A percentile compares a stretch with the other conserved stretches of the same genome.
phyloP scores from a whole-genome alignment of 2,113 vertebrate species.

The Nesogale talazaci region DNA sequence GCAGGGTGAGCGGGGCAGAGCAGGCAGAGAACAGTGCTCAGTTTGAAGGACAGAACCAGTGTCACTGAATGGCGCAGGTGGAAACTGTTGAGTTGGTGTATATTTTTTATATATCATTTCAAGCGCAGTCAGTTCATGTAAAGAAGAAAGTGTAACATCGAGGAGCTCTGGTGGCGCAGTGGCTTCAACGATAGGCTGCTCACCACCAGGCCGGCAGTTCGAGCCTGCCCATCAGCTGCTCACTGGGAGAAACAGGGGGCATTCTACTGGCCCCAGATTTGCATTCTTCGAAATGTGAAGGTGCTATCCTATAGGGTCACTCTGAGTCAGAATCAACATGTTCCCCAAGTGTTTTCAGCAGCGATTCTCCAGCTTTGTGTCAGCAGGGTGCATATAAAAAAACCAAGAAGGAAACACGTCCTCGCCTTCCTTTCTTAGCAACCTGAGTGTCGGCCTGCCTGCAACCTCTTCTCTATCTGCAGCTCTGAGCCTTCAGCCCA shows the following conservation, averaged over 20 bases:
- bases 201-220: too few species aligned
- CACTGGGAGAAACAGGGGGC: too few species aligned
- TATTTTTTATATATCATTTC: neutral
- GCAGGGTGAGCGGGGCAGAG: too few species aligned
- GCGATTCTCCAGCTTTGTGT: too few species aligned
- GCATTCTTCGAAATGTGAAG: too few species aligned
- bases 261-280: too few species aligned
- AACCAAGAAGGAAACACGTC: neutral
- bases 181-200: too few species aligned
- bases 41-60: neutral
- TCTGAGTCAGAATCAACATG: too few species aligned
- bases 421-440: constrained; percentile 1
- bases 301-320: too few species aligned
- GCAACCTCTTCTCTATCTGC: neutral
- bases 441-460: neutral
- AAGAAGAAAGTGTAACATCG: neutral
- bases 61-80: neutral
- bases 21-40: neutral
- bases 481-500: neutral
- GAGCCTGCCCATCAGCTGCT: too few species aligned
- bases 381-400: neutral
- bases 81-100: neutral
- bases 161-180: too few species aligned
- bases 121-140: neutral
- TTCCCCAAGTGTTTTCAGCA: too few species aligned